Conservation (phyloP, 37 sponge, comb jelly and placozoan species). For the Hexactinellida sp. region DNA sequence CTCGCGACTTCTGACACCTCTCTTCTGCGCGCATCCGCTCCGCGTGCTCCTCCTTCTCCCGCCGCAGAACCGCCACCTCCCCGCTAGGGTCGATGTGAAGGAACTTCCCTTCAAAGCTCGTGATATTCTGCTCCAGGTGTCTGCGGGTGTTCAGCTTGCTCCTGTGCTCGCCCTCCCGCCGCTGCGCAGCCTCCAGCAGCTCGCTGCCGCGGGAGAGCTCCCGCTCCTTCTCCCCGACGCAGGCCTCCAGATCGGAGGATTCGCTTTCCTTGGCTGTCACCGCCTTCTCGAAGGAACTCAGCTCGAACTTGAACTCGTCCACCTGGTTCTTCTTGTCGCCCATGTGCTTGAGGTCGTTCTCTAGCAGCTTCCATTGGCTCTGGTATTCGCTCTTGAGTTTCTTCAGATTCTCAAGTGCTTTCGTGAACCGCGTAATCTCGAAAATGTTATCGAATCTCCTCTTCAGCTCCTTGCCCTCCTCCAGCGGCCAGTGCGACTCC, state of each 20-base stretch:
- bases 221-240: not conserved
- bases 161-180: not conserved
- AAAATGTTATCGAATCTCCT: conserved; percentile 97
- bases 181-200: not conserved
- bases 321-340: conserved; percentile 29
- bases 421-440: conserved; percentile 26
- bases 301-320: not conserved
- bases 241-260: not conserved
- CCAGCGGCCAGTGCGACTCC: conserved; percentile 87
- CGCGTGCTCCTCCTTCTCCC: not conserved
- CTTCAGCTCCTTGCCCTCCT: conserved; percentile 80
- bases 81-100: not conserved
- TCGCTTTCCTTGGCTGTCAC: not conserved
- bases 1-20: not conserved
- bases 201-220: not conserved
- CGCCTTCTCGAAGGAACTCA: not conserved
- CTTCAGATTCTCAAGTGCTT: conserved; percentile 62
- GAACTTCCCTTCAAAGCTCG: not conserved
- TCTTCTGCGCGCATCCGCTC: not conserved
- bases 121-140: not conserved
- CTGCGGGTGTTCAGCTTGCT: not conserved
- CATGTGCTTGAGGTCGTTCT: conserved; percentile 41
- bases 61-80: not conserved
- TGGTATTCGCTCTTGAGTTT: conserved; percentile 35
- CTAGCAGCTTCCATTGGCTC: conserved; percentile 29